Evolutionary conservation across 2,113 vertebrate species (phyloP), one percentile per base, ranked within the genome.

Genomic region (Cynoglossus semilaevis): DNA sequence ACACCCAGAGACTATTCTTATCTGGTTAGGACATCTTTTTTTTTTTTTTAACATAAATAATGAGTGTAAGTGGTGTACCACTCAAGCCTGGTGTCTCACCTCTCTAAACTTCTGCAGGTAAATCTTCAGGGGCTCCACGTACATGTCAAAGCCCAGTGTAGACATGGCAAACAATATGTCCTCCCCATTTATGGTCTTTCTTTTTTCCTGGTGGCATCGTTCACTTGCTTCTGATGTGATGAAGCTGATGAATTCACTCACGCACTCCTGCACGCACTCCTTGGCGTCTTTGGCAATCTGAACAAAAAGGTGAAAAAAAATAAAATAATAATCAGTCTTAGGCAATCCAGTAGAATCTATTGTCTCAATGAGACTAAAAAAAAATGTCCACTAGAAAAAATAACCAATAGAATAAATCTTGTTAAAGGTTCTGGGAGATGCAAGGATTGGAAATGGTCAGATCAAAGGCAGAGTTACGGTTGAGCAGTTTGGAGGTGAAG

Each of bases 81-180:
- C n/a, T n/a, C n/a, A n/a, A 42, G 40, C 1, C 12, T 38, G 37
- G 1, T 0, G 3, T 12, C 87, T 55, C 76, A 98, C 97, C 94
- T 99, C 97, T 92, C 97, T 90, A 88, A 98, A 99, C 77, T 99
- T 99, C 73, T 99, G 97, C 81, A 99, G 91, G 86, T 99, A 99
- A 35, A 98, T 85, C 74, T 99, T 99, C 76, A 99, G 89, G 2
- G 97, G 96, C 73, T 99, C 97, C 84, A 99, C 96, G 0, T 99
- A 99, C 83, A 96, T 99, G 85, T 99, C 97, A 14, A 99, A 99
- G 51, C 97, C 97, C 69, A 99, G 85, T 1, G 97, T 99, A 58
- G 97, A 99, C 97, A 99, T 99, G 79, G 97, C 97, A 35, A 99
- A 99, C 70, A 99, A 90, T 88, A 99, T 99, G 74, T 99, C 97